These are phyloP conservation scores for Drosophila pallidifrons DNA, from an alignment of 1,140 invertebrate genomes.

Conservation along the genomic window DNA sequence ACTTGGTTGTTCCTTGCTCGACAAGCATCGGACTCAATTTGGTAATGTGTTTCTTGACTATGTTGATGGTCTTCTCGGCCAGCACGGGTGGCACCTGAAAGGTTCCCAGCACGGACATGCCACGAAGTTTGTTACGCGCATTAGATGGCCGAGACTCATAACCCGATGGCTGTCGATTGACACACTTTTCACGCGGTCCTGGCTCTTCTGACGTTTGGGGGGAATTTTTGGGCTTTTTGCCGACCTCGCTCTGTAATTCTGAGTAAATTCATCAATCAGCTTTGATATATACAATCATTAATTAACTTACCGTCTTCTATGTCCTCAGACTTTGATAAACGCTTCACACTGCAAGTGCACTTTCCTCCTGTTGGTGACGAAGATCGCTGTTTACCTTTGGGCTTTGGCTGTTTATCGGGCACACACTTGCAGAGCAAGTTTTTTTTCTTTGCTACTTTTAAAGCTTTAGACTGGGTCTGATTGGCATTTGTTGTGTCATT, in stretches of 20 bases:
- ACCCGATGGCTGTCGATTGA: neutral
- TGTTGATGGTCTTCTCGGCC: conserved; percentile 20
- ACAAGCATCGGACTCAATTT: neutral
- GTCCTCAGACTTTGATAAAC: conserved; percentile 2
- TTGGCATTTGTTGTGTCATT: no score
- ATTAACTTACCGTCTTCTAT: conserved; percentile 25
- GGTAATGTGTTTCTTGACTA: conserved; percentile 40
- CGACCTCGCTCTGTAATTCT: conserved; percentile 31
- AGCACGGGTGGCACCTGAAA: conserved; percentile 30
- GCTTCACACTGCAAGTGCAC: neutral
- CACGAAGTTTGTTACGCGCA: neutral
- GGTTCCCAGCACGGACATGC: conserved; percentile 17
- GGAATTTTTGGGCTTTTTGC: neutral
- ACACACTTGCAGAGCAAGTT: conserved; percentile 6
- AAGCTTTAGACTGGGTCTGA: no score
- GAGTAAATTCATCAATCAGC: conserved; percentile 31
- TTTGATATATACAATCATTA: neutral
- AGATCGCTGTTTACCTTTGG: neutral
- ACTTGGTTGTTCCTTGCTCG: neutral
- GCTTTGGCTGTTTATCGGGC: neutral
- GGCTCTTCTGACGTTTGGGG: neutral
- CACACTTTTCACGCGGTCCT: neutral
- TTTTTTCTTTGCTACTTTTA: neutral
- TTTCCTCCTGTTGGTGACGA: neutral
- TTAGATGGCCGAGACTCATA: neutral